Evolutionary conservation across 2,113 vertebrate genomes (phyloP), one percentile per base, ranked within the genome.

Genomic region (Okapia johnstoni): DNA sequence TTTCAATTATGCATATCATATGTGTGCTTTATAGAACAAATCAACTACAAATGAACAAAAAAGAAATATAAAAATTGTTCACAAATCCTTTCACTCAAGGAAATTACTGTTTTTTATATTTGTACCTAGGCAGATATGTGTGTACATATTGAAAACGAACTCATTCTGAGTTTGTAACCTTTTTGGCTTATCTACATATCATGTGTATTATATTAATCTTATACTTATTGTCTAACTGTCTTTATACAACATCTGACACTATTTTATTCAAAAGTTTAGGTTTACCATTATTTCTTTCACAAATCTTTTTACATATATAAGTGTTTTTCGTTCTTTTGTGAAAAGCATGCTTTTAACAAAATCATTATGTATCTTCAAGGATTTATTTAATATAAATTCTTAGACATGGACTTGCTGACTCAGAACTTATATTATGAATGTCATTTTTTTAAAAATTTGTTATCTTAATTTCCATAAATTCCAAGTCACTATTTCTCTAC

Each of bases 371-470:
- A 13, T 93, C 90, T 96, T 94, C 83, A 40, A 63, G 85, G 6
- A 79, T 94, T 19, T 93, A 63, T 94, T 79, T 90, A 96, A 57
- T 96, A 54, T 80, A 76, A 85, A 61, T 81, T 93, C 63, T 90
- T 79, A 95, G 30, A 77, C 12, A 36, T 70, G 13, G 28, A 63
- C 54, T 84, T 30, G 26, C 52, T 80, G n/a, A 52, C 28, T 90
- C 40, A 52, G 15, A 86, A 87, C 90, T 88, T 83, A 90, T 48
- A 57, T 4, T 84, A 76, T n/a, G 48, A 95, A 21, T 92, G 54
- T 12, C n/a, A 92, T 73, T 60, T 48, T 40, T 88, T 96, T 61
- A 89, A 33, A 36, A 70, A 6, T 80, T 85, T 25, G 19, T 90
- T 95, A 80, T 81, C 88, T 95, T 84, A 87, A 58, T 52, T 5